Percentiles rank a stretch among this genome's conserved stretches.
phyloP scores from a whole-genome alignment of 2,888 invertebrate genomes.

The Falcaria lacertinaria region DNA sequence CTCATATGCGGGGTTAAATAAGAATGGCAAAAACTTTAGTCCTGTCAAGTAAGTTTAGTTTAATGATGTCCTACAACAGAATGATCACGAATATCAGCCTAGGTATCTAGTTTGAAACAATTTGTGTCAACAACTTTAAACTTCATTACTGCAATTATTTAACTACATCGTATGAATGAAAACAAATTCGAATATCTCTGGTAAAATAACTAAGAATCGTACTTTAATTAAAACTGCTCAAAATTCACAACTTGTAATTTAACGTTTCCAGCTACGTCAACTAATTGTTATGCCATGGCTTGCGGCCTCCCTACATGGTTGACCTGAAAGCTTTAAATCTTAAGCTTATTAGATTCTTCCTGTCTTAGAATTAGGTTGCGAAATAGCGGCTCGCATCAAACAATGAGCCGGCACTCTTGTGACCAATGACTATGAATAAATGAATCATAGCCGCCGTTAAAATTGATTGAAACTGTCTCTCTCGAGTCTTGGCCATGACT shows the following conservation, averaged over 20 bases:
- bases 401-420: conserved; percentile 33
- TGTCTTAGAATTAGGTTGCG: conserved; percentile 55
- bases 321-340: conserved; percentile 64
- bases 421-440: conserved; percentile 41
- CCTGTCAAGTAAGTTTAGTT: no score
- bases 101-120: no score
- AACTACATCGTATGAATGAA: no score
- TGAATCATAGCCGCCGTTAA: conserved; percentile 54
- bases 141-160: no score
- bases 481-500: conserved; percentile 8
- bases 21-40: no score
- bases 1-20: no score
- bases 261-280: background rate
- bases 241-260: background rate
- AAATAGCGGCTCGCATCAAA: conserved; percentile 57
- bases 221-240: background rate
- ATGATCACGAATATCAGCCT: no score
- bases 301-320: conserved; percentile 24
- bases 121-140: no score
- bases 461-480: conserved; percentile 53
- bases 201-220: no score
- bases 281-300: background rate
- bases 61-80: no score
- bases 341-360: conserved; percentile 73
- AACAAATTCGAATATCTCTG: no score